Evolutionary conservation across 2,888 invertebrate species (phyloP).

Genomic region (Megamerina dolium): DNA sequence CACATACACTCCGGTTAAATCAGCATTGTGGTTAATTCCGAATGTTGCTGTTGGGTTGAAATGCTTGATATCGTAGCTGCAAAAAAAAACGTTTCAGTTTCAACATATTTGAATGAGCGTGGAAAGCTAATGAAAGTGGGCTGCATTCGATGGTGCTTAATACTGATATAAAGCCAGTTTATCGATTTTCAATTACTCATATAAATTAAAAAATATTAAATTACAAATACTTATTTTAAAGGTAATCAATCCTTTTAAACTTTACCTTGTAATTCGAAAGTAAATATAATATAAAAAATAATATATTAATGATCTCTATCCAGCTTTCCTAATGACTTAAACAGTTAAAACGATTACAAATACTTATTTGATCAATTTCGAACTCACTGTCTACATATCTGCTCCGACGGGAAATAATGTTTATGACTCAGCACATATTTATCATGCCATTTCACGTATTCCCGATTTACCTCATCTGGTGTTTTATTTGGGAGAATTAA

Average conservation of each 20-base stretch:
- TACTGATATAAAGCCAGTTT: no score
- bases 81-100: background rate
- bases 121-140: no score
- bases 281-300: no score
- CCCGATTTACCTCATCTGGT: slow-evolving; percentile 29
- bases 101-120: background rate
- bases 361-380: background rate
- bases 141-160: no score
- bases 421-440: slow-evolving; percentile 39
- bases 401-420: slow-evolving; percentile 38
- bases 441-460: slow-evolving; percentile 31
- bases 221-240: no score
- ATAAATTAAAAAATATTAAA: no score
- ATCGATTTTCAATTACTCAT: no score
- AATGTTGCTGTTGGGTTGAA: slow-evolving; percentile 24
- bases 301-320: no score
- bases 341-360: background rate
- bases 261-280: no score
- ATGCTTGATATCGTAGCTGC: slow-evolving; percentile 29
- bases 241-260: no score
- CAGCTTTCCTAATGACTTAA: background rate
- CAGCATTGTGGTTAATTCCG: slow-evolving; percentile 23
- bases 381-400: slow-evolving; percentile 31
- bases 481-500: slow-evolving; percentile 32
- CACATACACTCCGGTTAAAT: slow-evolving; percentile 27